Percentiles rank a stretch among this genome's conserved stretches.
phyloP scores from a whole-genome alignment of 1,140 invertebrate species.

The Sminthurides bifidus region DNA sequence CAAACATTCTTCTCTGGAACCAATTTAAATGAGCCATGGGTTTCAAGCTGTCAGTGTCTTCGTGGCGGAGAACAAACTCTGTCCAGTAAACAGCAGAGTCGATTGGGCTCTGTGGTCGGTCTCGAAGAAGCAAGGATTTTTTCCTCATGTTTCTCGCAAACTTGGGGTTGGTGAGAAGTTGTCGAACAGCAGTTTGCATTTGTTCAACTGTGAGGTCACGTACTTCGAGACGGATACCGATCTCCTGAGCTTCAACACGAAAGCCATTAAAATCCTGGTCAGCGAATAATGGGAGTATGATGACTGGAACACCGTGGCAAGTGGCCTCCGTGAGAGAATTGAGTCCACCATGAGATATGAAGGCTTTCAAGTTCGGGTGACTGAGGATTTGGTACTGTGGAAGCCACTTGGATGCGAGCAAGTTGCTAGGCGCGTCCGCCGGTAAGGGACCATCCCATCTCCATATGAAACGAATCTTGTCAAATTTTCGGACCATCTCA shows the following conservation, averaged over 20 bases:
- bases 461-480: conserved; percentile 12
- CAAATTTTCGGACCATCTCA: conserved; percentile 6
- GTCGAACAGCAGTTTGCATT: not conserved
- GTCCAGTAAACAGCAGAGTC: conserved; percentile 49
- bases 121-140: conserved; percentile 44
- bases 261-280: conserved; percentile 12
- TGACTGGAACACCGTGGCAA: conserved; percentile 61
- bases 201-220: conserved; percentile 2
- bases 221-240: conserved; percentile 12
- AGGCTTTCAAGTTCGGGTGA: conserved; percentile 60
- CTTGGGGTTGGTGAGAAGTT: conserved; percentile 1
- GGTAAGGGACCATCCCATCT: conserved; percentile 14
- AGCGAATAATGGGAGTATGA: conserved; percentile 12
- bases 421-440: conserved; percentile 12
- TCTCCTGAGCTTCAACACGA: conserved; percentile 1
- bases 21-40: conserved; percentile 8
- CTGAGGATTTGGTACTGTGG: conserved; percentile 36
- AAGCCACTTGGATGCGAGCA: conserved; percentile 19
- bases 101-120: conserved; percentile 41
- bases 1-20: conserved; percentile 8
- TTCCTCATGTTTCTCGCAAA: conserved; percentile 39
- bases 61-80: conserved; percentile 42
- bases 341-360: conserved; percentile 68
- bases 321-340: conserved; percentile 68
- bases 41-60: conserved; percentile 11